Evolutionary conservation across 1,140 invertebrate species (phyloP).

Genomic region (Tenebrio molitor): DNA sequence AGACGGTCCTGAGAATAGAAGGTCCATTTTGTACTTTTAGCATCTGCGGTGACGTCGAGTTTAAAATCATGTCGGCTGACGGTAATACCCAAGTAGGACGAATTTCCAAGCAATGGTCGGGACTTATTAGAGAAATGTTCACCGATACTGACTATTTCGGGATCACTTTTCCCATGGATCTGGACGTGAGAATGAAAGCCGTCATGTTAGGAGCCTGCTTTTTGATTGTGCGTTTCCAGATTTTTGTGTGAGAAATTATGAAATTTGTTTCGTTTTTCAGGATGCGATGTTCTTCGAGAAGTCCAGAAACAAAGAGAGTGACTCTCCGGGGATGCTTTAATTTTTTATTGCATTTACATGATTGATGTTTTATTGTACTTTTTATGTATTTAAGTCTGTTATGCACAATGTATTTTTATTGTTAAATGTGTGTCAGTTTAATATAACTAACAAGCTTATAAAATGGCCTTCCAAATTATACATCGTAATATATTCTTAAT

Average conservation of each 20-base stretch:
- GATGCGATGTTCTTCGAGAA: constrained; percentile 64
- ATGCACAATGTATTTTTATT: constrained; percentile 20
- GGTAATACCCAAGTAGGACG: constrained; percentile 69
- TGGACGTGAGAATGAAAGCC: constrained; percentile 74
- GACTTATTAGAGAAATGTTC: constrained; percentile 71
- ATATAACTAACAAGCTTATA: constrained; percentile 21
- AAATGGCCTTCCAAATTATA: constrained; percentile 1
- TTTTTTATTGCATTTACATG: constrained; percentile 39
- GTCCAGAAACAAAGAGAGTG: constrained; percentile 39
- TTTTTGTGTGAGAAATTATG: neutral
- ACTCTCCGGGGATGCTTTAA: constrained; percentile 34
- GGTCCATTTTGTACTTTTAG: constrained; percentile 87
- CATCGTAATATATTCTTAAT: constrained; percentile 16
- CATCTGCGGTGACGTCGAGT: constrained; percentile 85
- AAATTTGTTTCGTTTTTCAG: constrained; percentile 54
- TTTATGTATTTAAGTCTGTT: neutral
- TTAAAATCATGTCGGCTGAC: constrained; percentile 72
- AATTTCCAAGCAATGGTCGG: constrained; percentile 74
- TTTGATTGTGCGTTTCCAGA: constrained; percentile 63
- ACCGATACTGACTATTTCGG: constrained; percentile 76
- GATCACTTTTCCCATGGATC: constrained; percentile 73
- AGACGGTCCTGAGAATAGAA: constrained; percentile 84
- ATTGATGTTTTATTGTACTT: constrained; percentile 3
- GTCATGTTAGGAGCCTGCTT: constrained; percentile 70
- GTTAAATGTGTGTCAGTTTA: constrained; percentile 5